Conservation (phyloP, 1,140 invertebrate species). For the Agrypnia vestita region DNA sequence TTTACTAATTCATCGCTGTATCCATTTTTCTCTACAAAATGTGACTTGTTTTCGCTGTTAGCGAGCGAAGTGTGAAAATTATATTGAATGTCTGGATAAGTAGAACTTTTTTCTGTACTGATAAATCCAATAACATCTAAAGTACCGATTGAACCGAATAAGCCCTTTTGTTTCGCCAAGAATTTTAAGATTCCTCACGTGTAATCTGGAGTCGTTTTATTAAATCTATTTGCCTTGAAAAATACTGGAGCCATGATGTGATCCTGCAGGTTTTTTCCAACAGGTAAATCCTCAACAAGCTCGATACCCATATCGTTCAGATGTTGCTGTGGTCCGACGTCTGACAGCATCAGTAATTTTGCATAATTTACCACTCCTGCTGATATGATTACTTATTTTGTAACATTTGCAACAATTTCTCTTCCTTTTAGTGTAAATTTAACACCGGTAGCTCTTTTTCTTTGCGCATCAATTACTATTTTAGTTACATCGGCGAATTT, state of each 20-base stretch:
- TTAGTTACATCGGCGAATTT: constrained; percentile 84
- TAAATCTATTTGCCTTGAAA: constrained; percentile 11
- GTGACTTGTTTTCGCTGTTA: not conserved
- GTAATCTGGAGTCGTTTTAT: constrained; percentile 26
- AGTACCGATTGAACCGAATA: constrained; percentile 23
- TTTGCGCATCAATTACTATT: constrained; percentile 81
- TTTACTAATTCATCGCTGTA: constrained; percentile 42
- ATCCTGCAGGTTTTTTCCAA: constrained; percentile 79
- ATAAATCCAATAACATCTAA: constrained; percentile 57
- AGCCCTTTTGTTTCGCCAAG: constrained; percentile 26
- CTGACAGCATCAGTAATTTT: constrained; percentile 83
- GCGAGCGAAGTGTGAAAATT: constrained; percentile 46
- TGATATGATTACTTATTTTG: constrained; percentile 81
- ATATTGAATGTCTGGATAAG: constrained; percentile 53
- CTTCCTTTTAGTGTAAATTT: constrained; percentile 73
- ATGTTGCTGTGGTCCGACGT: constrained; percentile 81
- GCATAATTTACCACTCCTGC: constrained; percentile 81
- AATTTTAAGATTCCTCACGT: constrained; percentile 6
- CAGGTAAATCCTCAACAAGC: constrained; percentile 74
- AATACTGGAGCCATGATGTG: constrained; percentile 65
- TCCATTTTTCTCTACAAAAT: constrained; percentile 24
- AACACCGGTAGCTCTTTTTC: constrained; percentile 78
- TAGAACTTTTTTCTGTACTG: constrained; percentile 53
- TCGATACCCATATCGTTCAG: constrained; percentile 77
- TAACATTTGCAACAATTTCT: constrained; percentile 67